Conservation (phyloP, 2,797 vertebrate species). For the Melanotaenia maccullochi region DNA sequence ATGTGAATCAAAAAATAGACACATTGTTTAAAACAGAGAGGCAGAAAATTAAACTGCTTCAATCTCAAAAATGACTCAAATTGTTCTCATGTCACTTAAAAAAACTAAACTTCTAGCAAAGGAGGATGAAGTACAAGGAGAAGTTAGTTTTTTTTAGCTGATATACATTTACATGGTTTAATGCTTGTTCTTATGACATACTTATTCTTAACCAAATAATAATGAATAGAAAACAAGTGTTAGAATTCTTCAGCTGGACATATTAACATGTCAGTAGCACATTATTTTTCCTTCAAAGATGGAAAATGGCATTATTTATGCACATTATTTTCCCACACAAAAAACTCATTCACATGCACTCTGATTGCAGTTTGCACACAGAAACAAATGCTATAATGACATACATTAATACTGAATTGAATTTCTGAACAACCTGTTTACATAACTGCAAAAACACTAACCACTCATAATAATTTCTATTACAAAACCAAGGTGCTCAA, state of each 20-base stretch:
- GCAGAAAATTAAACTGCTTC: constrained; percentile 10
- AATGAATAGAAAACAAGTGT: constrained; percentile 3
- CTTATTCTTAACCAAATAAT: not conserved
- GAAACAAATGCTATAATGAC: not conserved
- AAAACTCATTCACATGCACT: not conserved
- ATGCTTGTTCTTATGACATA: constrained; percentile 1
- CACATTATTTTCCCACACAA: constrained; percentile 8
- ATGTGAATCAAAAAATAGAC: not conserved
- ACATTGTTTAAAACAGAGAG: not conserved
- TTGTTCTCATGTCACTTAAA: not conserved
- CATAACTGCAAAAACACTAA: too few species aligned
- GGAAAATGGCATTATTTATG: not conserved
- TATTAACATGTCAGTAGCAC: not conserved
- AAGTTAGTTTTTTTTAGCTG: not conserved
- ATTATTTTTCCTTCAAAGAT: not conserved
- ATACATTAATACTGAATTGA: not conserved
- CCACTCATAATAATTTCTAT: not conserved
- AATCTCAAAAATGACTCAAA: constrained; percentile 23
- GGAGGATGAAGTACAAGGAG: not conserved
- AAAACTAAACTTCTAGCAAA: constrained; percentile 7
- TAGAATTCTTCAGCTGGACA: not conserved
- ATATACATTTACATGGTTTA: not conserved
- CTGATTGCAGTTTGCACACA: not conserved
- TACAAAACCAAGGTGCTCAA: not conserved
- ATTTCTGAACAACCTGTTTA: too few species aligned